Evolutionary conservation across 2,888 invertebrate genomes (phyloP).

Genomic region (Gandaritis pyraliata): DNA sequence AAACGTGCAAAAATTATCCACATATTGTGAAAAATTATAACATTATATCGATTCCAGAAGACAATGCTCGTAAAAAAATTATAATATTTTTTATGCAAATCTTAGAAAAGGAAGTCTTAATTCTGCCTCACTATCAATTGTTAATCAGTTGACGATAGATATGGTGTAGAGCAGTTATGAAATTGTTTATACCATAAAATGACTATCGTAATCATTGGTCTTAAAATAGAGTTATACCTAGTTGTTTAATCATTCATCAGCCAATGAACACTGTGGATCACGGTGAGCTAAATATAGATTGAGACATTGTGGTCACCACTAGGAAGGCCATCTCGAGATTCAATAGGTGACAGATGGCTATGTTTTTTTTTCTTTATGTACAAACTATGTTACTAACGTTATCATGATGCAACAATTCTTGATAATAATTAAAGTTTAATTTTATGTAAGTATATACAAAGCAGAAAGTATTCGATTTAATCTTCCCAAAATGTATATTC

Average conservation of each 20-base stretch:
- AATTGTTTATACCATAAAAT: constrained; percentile 48
- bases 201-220: constrained; percentile 47
- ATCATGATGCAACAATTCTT: no score
- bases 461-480: not conserved
- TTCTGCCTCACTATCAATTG: no score
- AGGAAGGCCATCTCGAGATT: constrained; percentile 48
- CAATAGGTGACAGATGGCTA: constrained; percentile 42
- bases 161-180: constrained; percentile 29
- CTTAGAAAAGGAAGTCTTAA: no score
- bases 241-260: constrained; percentile 35
- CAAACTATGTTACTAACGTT: no score
- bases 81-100: no score
- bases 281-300: constrained; percentile 49
- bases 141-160: constrained; percentile 9
- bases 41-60: no score
- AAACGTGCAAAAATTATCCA: no score
- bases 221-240: constrained; percentile 53
- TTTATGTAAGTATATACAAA: not conserved
- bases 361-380: constrained; percentile 6
- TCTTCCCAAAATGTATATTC: no score
- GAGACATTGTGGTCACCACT: constrained; percentile 44
- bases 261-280: constrained; percentile 41
- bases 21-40: no score
- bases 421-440: no score
- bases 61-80: no score